Evolutionary conservation across 1,140 invertebrate genomes (phyloP).

Genomic region (Sarcophaga peregrina): DNA sequence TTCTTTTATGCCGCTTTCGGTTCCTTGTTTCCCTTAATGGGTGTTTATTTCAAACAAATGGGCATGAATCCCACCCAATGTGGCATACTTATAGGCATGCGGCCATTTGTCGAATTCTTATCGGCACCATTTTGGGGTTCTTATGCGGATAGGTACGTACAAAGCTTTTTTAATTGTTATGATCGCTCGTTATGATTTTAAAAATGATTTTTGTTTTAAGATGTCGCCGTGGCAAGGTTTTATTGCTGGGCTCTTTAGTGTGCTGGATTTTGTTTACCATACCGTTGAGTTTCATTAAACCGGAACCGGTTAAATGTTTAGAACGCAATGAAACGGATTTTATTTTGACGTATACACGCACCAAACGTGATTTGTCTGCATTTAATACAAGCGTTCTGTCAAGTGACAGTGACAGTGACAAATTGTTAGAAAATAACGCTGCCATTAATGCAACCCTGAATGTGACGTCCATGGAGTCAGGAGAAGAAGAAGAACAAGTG

Average conservation of each 20-base stretch:
- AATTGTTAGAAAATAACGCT: constrained; percentile 44
- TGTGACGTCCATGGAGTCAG: constrained; percentile 49
- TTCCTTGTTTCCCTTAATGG: constrained; percentile 96
- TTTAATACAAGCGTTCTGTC: constrained; percentile 49
- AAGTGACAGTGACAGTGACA: constrained; percentile 44
- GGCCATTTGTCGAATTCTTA: constrained; percentile 98
- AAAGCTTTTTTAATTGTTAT: constrained; percentile 18
- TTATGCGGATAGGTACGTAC: constrained; percentile 83
- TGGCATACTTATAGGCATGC: constrained; percentile 89
- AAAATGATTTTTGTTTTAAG: constrained; percentile 65
- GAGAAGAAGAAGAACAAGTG: constrained; percentile 51
- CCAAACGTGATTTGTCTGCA: constrained; percentile 57
- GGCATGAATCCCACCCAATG: constrained; percentile 97
- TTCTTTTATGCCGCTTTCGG: constrained; percentile 99
- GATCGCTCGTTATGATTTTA: background rate
- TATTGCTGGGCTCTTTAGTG: constrained; percentile 90
- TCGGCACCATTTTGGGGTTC: constrained; percentile 98
- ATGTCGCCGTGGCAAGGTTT: constrained; percentile 86
- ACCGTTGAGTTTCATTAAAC: constrained; percentile 93
- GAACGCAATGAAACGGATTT: constrained; percentile 77
- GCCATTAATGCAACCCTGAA: constrained; percentile 32
- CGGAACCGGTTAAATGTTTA: constrained; percentile 89
- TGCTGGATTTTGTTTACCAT: constrained; percentile 98
- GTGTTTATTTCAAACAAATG: constrained; percentile 98
- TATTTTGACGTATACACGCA: constrained; percentile 59